phyloP scores from a whole-genome alignment of 2,888 invertebrate genomes.

The Eupithecia insigniata region DNA sequence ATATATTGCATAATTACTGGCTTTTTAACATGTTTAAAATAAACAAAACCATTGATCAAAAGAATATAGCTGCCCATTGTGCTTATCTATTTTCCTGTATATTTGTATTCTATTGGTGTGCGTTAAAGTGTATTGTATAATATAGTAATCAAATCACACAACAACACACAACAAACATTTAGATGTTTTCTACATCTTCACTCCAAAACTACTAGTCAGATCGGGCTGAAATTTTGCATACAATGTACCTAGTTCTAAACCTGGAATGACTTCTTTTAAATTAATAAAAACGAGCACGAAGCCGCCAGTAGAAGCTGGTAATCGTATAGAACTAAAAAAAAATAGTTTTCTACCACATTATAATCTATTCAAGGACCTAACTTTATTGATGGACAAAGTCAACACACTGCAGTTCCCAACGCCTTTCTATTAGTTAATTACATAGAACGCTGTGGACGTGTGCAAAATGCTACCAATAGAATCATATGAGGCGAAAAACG shows the following conservation, averaged over 20 bases:
- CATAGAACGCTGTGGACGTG: background rate
- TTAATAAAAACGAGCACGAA: too few species aligned
- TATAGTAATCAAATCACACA: too few species aligned
- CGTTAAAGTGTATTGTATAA: too few species aligned
- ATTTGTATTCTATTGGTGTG: too few species aligned
- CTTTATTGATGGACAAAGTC: conserved; percentile 1
- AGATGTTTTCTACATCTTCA: background rate
- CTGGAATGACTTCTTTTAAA: too few species aligned
- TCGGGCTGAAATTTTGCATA: background rate
- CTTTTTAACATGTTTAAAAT: background rate
- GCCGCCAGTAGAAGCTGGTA: too few species aligned
- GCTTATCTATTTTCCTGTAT: too few species aligned
- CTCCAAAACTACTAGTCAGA: background rate
- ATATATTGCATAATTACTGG: conserved; percentile 21
- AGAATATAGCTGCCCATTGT: too few species aligned
- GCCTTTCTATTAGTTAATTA: background rate
- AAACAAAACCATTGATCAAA: background rate
- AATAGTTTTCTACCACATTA: too few species aligned
- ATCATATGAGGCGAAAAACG: too few species aligned
- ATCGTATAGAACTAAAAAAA: too few species aligned
- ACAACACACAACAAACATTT: too few species aligned
- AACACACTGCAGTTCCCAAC: background rate
- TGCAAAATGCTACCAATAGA: background rate
- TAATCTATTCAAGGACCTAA: background rate
- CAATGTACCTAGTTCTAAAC: background rate